Conservation (phyloP, 2,113 vertebrate genomes). For the Upupa epops region DNA sequence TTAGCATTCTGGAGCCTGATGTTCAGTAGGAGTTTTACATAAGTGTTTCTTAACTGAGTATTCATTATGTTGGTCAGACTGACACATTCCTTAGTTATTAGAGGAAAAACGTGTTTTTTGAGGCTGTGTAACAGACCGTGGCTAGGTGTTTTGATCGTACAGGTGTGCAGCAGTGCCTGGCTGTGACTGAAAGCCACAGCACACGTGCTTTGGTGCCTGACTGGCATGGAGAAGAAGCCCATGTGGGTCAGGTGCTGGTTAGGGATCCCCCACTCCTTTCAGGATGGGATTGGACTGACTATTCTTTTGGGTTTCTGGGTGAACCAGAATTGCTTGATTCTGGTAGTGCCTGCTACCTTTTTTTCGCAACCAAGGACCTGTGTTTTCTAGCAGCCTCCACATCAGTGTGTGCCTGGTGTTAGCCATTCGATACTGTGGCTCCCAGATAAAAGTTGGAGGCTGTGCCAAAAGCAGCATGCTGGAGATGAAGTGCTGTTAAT, state of each 20-base stretch:
- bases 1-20: neutral
- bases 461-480: neutral
- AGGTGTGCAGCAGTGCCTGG: accelerated
- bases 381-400: neutral
- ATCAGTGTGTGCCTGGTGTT: accelerated
- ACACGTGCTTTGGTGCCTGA: accelerated
- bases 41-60: neutral
- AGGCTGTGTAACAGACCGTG: neutral
- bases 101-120: neutral
- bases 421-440: neutral
- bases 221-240: neutral
- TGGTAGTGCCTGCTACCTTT: neutral
- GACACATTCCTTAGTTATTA: accelerated
- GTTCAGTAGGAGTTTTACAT: accelerated
- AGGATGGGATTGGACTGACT: neutral
- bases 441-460: neutral
- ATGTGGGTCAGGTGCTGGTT: neutral
- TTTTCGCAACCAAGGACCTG: neutral
- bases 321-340: neutral
- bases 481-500: neutral
- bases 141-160: accelerated
- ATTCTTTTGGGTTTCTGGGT: neutral
- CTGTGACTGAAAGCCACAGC: accelerated
- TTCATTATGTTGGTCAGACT: neutral
- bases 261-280: neutral